Evolutionary conservation across 2,113 vertebrate genomes (phyloP), one percentile per base, ranked within the genome.

Genomic region (Apistogramma diplotaenia): DNA sequence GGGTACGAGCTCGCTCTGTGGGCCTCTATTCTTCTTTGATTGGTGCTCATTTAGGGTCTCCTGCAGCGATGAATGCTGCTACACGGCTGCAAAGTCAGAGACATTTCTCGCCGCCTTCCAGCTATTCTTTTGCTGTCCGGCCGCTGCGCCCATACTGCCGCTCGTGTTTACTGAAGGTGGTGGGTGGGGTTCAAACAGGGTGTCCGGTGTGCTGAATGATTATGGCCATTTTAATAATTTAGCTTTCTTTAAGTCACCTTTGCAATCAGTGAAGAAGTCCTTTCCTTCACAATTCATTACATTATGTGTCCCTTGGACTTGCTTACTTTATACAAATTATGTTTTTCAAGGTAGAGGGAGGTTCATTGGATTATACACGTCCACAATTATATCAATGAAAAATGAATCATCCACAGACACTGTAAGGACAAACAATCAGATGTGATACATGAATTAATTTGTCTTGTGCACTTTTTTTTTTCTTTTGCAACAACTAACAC

Each of bases 1-100:
- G 25, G 83, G 79, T 78, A 86, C n/a, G 1, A 61, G 60, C 23
- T 54, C 5, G 8, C 84, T 70, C 60, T 51, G 23, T 23, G 77
- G 82, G 83, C 82, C 43, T 54, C 23, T 5, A 75, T 61, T 83
- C 65, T 55, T 57, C 79, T 92, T 85, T 91, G 83, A 91, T 91
- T 91, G 61, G 81, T 40, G 85, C 73, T 89, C 82, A 80, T 89
- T 91, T 87, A 54, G 27, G 74, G 87, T 86, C 67, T 87, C 91
- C 87, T 21, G 85, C 91, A 31, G 84, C 29, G 88, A 37, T 73
- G 77, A 84, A 79, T n/a, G 77, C 72, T 62, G 31, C 61, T 40
- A 12, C 71, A 75, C 31, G 2, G 51, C 84, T 74, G 70, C 18
- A 8, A 73, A 88, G 81, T 65, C 86, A 51, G 12, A 74, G 65